Percentiles rank a stretch among this genome's conserved stretches.
Evolutionary conservation across 2,888 invertebrate species (phyloP).

Genomic region (Drosophila picticornis): DNA sequence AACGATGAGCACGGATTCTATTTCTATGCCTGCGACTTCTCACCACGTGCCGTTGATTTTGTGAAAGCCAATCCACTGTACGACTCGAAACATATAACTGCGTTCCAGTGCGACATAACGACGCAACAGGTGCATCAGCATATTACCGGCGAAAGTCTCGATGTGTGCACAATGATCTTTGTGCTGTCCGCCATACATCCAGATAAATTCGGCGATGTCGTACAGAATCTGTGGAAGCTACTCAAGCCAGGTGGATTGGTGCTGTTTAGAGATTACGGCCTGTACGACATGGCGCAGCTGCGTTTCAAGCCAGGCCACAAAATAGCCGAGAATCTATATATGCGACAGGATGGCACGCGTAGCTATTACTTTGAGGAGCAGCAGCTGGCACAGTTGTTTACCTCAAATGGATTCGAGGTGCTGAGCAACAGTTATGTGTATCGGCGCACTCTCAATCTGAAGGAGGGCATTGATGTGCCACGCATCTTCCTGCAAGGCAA

Average conservation of each 20-base stretch:
- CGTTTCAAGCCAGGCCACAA: constrained; percentile 97
- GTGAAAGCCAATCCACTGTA: constrained; percentile 90
- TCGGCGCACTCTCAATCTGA: constrained; percentile 95
- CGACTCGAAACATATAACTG: constrained; percentile 88
- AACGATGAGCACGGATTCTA: constrained; percentile 87
- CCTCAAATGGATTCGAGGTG: constrained; percentile 89
- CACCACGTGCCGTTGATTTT: constrained; percentile 94
- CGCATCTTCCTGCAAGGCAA: constrained; percentile 97
- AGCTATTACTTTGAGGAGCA: constrained; percentile 93
- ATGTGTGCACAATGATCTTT: constrained; percentile 96
- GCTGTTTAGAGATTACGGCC: constrained; percentile 96
- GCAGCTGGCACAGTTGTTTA: constrained; percentile 89
- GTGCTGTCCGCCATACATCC: constrained; percentile 98
- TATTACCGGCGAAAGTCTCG: constrained; percentile 87
- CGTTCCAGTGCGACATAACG: constrained; percentile 95
- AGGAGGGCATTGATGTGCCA: constrained; percentile 95
- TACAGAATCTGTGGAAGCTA: constrained; percentile 88
- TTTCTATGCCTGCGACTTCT: constrained; percentile 96
- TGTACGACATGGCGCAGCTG: constrained; percentile 98
- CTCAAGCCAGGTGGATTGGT: constrained; percentile 92
- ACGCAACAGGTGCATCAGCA: constrained; percentile 88
- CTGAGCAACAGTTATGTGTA: constrained; percentile 91
- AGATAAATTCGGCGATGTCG: constrained; percentile 89
- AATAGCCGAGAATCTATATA: constrained; percentile 96
- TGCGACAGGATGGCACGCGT: constrained; percentile 98